Evolutionary conservation across 2,888 invertebrate genomes (phyloP).

Genomic region (Sphinx pinastri): DNA sequence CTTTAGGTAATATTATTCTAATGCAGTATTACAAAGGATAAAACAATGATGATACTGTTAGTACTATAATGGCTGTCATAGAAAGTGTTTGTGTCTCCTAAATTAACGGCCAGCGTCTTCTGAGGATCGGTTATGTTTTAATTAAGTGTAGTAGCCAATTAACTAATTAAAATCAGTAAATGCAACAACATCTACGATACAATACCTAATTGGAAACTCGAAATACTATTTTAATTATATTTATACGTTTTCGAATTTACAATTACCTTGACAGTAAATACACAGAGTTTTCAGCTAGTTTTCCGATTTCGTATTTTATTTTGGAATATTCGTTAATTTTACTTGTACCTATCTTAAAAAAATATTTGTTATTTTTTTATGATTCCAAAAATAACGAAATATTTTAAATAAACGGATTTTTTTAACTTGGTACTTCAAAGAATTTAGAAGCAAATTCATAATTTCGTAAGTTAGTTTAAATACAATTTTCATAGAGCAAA

Average conservation of each 20-base stretch:
- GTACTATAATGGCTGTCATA: conserved; percentile 2
- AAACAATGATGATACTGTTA: neutral
- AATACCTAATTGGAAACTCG: neutral
- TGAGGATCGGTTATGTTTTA: neutral
- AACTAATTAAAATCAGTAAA: neutral
- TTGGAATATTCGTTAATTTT: neutral
- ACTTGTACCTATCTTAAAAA: too few species aligned
- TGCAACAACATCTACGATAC: conserved; percentile 9
- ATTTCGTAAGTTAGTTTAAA: too few species aligned
- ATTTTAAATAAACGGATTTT: too few species aligned
- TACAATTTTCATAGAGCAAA: too few species aligned
- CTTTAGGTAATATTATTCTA: too few species aligned
- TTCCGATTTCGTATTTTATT: neutral
- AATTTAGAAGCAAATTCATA: too few species aligned
- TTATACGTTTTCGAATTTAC: neutral
- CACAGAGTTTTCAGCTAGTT: conserved; percentile 12
- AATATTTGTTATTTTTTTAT: too few species aligned
- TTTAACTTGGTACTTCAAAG: too few species aligned
- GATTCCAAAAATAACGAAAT: too few species aligned
- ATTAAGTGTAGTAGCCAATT: neutral
- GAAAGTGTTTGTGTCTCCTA: conserved; percentile 1
- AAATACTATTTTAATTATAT: neutral
- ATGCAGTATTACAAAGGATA: too few species aligned
- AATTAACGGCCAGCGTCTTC: conserved; percentile 28
- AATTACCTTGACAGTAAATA: neutral